Base-by-base conservation (phyloP, 2,797 vertebrate species). In the Mus spretus region DNA sequence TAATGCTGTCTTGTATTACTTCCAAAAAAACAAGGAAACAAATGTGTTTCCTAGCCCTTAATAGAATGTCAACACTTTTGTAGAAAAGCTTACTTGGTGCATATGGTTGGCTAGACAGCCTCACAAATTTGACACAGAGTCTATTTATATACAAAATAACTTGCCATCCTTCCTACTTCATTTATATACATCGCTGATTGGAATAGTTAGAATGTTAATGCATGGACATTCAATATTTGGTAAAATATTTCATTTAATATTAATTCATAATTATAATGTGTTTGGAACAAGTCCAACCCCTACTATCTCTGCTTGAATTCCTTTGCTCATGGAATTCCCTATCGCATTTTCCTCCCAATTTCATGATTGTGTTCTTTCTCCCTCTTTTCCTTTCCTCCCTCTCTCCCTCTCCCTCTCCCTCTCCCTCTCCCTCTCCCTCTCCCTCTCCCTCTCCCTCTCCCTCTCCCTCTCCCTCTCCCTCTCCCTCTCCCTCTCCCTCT, bases 81-180 rank as follows among this genome's bases (percentile, higher is more conserved):
- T 86, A 17, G n/a, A 92, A 61, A 93, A 85, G 26, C 1, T 50
- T 88, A 47, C 55, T 91, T 77, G 37, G 22, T 59, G 10, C 37
- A 85, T 85, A 44, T 50, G 14, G 31, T 85, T 88, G 50, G 22
- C 50, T 92, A 92, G 85, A 70, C 14, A 55, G 79, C 90, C 89
- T 22, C 37, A 82, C 72, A 89, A 78, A 0, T 17, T 63, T 97
- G 89, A n/a, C 0, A 59, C 0, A 55, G 72, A 47, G 63, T 92
- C 53, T 91, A 74, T 95, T 97, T 96, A 96, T 47, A 19, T 61
- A 63, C 19, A 10, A 65, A 57, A 79, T 94, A 95, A 88, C 44
- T 84, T 87, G 47, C 31, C 0, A 0, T 12, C 24, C 19, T 97
- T 93, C 19, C 15, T 94, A 95, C 80, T 77, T 44, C 72, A 94